Conservation (phyloP, 2,113 vertebrate species). For the Varanus komodoensis region DNA sequence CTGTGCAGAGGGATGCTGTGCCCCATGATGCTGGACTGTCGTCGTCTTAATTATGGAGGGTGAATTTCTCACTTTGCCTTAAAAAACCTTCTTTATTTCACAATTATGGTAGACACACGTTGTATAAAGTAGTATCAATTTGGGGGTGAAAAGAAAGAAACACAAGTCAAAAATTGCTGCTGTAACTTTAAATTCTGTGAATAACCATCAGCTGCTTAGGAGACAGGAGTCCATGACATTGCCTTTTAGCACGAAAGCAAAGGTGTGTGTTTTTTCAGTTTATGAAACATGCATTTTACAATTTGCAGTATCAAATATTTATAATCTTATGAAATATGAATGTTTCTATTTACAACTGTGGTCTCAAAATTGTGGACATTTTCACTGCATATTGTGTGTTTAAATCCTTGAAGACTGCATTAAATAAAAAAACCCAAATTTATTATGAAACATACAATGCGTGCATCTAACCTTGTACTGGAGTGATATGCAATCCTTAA, state of each 20-base stretch:
- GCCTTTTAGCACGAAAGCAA: slow-evolving; percentile 75
- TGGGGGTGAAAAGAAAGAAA: slow-evolving; percentile 38
- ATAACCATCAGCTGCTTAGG: slow-evolving; percentile 74
- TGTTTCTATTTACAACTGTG: slow-evolving; percentile 80
- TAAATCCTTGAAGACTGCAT: slow-evolving; percentile 74
- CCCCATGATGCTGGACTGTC: slow-evolving; percentile 10
- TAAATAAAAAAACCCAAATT: slow-evolving; percentile 75
- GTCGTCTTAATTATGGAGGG: slow-evolving; percentile 37
- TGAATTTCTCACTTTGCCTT: slow-evolving; percentile 81
- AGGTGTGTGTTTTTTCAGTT: slow-evolving; percentile 61
- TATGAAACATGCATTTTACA: slow-evolving; percentile 77
- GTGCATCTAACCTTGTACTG: slow-evolving; percentile 24
- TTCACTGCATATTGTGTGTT: slow-evolving; percentile 79
- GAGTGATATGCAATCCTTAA: not conserved
- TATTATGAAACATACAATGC: slow-evolving; percentile 63
- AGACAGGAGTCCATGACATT: slow-evolving; percentile 61
- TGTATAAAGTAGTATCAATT: slow-evolving; percentile 68
- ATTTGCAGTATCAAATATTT: slow-evolving; percentile 79
- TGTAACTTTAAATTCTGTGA: slow-evolving; percentile 77
- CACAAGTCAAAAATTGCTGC: slow-evolving; percentile 60
- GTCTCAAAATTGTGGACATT: slow-evolving; percentile 78
- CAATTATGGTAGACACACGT: slow-evolving; percentile 51
- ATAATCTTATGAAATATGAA: slow-evolving; percentile 80
- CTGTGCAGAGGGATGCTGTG: not conserved
- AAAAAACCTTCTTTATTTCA: slow-evolving; percentile 76